phyloP scores from a whole-genome alignment of 1,140 invertebrate genomes.

The Bombus pyrosoma region DNA sequence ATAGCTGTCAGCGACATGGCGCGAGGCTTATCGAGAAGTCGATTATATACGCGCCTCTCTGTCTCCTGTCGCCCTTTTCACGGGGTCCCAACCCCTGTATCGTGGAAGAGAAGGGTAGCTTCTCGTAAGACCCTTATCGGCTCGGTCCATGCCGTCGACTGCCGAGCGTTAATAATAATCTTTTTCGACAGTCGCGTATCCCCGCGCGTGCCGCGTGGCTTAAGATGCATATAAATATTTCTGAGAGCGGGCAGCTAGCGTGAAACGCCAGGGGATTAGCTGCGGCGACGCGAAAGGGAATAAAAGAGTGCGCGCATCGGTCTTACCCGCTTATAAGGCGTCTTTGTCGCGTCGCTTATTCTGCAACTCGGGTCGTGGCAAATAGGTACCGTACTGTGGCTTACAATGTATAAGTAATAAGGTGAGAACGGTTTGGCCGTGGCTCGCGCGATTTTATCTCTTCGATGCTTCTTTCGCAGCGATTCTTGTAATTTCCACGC shows the following conservation, averaged over 20 bases:
- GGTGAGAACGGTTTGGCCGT: constrained; percentile 30
- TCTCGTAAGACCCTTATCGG: constrained; percentile 74
- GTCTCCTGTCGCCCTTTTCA: constrained; percentile 56
- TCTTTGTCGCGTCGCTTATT: constrained; percentile 47
- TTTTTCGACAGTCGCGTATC: constrained; percentile 56
- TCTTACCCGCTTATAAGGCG: constrained; percentile 33
- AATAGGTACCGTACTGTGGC: background rate
- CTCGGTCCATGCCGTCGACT: constrained; percentile 65
- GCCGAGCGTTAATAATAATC: constrained; percentile 70
- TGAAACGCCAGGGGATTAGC: constrained; percentile 67
- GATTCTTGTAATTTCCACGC: background rate
- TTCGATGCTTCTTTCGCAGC: background rate
- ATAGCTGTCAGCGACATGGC: constrained; percentile 40
- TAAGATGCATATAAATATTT: constrained; percentile 73
- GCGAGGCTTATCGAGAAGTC: constrained; percentile 60
- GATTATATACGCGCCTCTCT: constrained; percentile 43
- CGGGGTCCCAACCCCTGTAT: constrained; percentile 42
- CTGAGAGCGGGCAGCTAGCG: constrained; percentile 49
- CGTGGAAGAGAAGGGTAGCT: constrained; percentile 15
- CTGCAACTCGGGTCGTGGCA: background rate
- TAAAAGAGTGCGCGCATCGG: constrained; percentile 56
- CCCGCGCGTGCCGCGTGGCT: constrained; percentile 44
- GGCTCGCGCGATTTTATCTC: constrained; percentile 20
- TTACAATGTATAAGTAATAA: constrained; percentile 45
- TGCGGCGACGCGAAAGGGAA: background rate